Evolutionary conservation across 2,888 invertebrate genomes (phyloP).

Genomic region (Microctonus brassicae): DNA sequence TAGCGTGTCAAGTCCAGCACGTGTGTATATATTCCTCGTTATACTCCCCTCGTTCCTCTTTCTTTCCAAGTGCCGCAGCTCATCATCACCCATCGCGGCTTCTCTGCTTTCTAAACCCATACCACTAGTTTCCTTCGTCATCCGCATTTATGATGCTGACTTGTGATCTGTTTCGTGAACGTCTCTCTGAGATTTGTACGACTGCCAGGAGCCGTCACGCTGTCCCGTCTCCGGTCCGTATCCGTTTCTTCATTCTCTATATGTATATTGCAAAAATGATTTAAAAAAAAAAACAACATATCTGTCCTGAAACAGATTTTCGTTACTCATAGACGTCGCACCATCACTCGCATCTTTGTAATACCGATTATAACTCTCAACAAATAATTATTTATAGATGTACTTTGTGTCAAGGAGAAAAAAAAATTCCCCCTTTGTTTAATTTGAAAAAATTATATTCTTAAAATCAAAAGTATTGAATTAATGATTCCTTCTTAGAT

Average conservation of each 20-base stretch:
- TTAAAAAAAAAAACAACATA: conserved; percentile 17
- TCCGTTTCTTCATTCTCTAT: conserved; percentile 47
- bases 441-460: too few species aligned
- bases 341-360: background rate
- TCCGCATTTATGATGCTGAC: conserved; percentile 29
- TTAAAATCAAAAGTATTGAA: too few species aligned
- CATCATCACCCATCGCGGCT: conserved; percentile 10
- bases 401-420: too few species aligned
- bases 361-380: background rate
- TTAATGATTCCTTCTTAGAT: too few species aligned
- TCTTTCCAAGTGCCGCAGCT: conserved; percentile 30
- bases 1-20: conserved; percentile 55
- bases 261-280: conserved; percentile 19
- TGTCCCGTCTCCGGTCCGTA: conserved; percentile 63
- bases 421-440: too few species aligned
- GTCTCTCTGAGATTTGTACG: conserved; percentile 53
- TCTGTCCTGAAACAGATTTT: conserved; percentile 16
- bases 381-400: background rate
- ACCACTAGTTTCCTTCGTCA: conserved; percentile 32
- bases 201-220: conserved; percentile 70
- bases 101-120: conserved; percentile 39
- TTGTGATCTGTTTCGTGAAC: conserved; percentile 41
- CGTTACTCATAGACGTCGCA: background rate
- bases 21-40: conserved; percentile 39
- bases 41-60: conserved; percentile 20